A percentile compares a stretch with the other conserved stretches of the same genome.
Conservation (phyloP, 2,113 vertebrate genomes). For the Grammomys dolichurus region DNA sequence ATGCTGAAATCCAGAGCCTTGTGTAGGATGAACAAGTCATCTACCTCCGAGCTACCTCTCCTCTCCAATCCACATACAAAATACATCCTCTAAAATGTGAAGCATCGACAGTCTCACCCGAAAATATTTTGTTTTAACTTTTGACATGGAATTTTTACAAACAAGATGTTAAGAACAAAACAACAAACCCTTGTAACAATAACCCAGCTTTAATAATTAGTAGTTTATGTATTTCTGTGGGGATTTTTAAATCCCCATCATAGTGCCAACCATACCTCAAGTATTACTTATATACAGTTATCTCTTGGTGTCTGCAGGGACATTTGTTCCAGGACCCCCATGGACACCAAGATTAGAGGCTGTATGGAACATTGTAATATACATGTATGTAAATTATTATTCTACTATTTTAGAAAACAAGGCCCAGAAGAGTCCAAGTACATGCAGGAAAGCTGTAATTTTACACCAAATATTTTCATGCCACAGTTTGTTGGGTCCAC, state of each 20-base stretch:
- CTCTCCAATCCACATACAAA: neutral
- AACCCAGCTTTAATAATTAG: slow-evolving; percentile 17
- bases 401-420: neutral
- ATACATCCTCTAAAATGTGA: neutral
- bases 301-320: no score
- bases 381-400: neutral
- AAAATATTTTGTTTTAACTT: slow-evolving; percentile 1
- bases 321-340: neutral
- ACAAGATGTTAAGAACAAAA: neutral
- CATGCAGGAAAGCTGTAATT: neutral
- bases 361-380: neutral
- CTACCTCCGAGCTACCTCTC: neutral
- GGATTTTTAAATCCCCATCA: neutral
- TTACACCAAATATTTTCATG: neutral
- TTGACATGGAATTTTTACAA: neutral
- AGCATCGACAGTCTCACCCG: neutral
- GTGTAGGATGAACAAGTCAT: neutral
- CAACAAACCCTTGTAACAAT: neutral
- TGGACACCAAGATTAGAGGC: neutral
- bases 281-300: neutral
- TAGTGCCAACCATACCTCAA: neutral
- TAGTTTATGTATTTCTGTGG: neutral
- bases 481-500: neutral
- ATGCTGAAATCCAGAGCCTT: neutral
- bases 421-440: neutral